Conservation (phyloP, 2,797 vertebrate species). For the Tragelaphus oryx region DNA sequence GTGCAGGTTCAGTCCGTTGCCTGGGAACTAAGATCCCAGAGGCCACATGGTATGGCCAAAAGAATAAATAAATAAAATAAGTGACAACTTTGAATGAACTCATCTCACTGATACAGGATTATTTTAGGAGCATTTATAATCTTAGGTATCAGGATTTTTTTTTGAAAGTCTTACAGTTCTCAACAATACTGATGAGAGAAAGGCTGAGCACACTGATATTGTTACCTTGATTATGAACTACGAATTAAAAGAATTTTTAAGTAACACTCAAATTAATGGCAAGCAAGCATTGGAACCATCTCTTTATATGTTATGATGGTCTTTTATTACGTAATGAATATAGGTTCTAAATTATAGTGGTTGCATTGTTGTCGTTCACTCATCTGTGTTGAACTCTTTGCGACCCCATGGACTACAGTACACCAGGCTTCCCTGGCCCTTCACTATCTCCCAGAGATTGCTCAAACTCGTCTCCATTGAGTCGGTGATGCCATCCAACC, state of each 20-base stretch:
- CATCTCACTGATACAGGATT: background rate
- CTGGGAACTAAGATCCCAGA: background rate
- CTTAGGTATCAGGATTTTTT: background rate
- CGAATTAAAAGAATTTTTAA: background rate
- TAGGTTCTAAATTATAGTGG: background rate
- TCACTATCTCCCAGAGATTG: background rate
- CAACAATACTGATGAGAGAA: background rate
- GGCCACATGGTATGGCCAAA: background rate
- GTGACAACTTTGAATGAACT: background rate
- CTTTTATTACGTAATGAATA: background rate
- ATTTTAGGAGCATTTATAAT: background rate
- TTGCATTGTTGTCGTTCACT: background rate
- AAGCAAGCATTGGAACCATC: background rate
- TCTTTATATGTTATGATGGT: background rate
- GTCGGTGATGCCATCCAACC: background rate
- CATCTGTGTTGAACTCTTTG: background rate
- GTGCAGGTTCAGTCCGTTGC: accelerated
- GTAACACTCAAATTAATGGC: background rate
- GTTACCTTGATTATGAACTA: background rate
- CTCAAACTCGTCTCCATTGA: background rate
- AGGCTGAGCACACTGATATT: background rate
- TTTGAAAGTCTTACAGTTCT: background rate
- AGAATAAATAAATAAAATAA: too few species aligned
- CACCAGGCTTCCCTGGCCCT: background rate
- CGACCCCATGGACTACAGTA: accelerated